Evolutionary conservation across 2,888 invertebrate species (phyloP).

Genomic region (Altica lythri): DNA sequence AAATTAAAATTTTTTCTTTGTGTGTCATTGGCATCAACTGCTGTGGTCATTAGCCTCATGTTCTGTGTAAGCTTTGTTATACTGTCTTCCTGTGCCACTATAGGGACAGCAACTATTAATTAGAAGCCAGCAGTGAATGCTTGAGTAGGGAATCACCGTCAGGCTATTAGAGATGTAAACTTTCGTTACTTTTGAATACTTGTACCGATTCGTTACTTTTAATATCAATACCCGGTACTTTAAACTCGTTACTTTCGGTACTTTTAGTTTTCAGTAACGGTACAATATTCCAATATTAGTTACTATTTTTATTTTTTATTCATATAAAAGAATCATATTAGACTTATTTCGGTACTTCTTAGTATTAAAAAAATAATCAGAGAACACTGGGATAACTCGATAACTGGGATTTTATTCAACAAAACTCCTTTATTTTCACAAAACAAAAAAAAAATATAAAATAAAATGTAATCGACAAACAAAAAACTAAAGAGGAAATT

Average conservation of each 20-base stretch:
- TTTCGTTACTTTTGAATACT: not conserved
- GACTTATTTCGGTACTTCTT: not conserved
- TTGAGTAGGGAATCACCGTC: no score
- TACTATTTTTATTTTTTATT: not conserved
- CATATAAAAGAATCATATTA: not conserved
- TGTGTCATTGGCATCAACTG: no score
- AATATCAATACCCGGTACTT: not conserved
- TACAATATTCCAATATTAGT: not conserved
- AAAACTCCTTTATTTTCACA: not conserved
- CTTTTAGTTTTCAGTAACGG: not conserved
- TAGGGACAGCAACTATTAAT: no score
- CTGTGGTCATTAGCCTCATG: no score
- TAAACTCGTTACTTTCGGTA: not conserved
- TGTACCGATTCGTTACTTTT: not conserved
- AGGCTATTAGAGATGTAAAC: not conserved
- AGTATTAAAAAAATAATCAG: not conserved
- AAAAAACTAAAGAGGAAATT: not conserved
- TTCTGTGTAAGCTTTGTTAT: no score
- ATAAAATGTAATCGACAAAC: not conserved
- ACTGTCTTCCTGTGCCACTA: no score
- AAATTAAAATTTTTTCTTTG: no score
- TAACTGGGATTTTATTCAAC: not conserved
- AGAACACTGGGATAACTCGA: not conserved
- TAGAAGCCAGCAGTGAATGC: no score
- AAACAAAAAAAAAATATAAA: not conserved